Conservation (phyloP, 2,113 vertebrate species). For the Excalfactoria chinensis region DNA sequence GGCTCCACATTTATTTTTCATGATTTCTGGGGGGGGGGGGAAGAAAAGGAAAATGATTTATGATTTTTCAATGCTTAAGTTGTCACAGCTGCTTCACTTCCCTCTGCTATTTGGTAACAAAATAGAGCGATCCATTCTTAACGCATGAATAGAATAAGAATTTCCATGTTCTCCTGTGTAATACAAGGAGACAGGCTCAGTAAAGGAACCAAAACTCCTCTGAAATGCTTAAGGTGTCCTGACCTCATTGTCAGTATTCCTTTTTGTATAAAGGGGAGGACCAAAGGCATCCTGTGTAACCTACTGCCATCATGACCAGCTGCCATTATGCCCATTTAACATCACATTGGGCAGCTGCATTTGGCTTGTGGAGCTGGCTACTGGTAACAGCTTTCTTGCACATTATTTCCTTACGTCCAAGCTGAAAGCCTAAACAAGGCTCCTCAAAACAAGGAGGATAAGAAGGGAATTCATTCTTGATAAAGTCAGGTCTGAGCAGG, state of each 20-base stretch:
- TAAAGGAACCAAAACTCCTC: neutral
- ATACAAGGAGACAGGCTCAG: neutral
- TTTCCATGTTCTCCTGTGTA: neutral
- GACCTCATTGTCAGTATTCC: rapidly evolving
- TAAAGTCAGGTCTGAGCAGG: neutral
- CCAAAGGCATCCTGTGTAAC: neutral
- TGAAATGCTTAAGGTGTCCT: neutral
- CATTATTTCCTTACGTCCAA: rapidly evolving
- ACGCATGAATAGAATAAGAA: neutral
- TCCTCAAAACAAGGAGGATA: rapidly evolving
- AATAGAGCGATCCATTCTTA: constrained; percentile 49
- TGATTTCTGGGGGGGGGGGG: neutral
- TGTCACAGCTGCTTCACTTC: constrained; percentile 57
- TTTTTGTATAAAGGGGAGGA: neutral
- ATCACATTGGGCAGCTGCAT: neutral
- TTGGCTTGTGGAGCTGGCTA: neutral
- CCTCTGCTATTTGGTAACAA: constrained; percentile 27
- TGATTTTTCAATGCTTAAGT: constrained; percentile 42
- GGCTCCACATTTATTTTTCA: constrained; percentile 27
- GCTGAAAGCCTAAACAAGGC: rapidly evolving
- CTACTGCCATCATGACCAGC: rapidly evolving
- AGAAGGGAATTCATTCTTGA: neutral
- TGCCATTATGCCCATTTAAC: rapidly evolving
- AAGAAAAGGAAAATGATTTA: constrained; percentile 48
- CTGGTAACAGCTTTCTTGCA: rapidly evolving